phyloP scores from a whole-genome alignment of 2,113 vertebrate species.

The Lampris incognitus region DNA sequence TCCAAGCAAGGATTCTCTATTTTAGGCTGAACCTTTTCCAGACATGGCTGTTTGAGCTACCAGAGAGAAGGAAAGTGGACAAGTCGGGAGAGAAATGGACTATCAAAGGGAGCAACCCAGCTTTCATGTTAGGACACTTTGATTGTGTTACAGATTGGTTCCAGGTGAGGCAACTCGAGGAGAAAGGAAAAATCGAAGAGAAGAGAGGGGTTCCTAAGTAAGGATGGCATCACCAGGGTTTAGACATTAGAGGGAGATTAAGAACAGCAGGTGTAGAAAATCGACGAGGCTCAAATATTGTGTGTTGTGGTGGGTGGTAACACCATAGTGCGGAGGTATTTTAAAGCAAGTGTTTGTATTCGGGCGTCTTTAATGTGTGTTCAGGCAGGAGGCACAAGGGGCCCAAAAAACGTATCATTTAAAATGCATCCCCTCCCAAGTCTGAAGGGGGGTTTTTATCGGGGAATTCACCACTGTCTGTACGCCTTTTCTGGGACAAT shows the following conservation, averaged over 20 bases:
- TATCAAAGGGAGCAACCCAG: conserved; percentile 80
- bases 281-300: conserved; percentile 40
- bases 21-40: conserved; percentile 70
- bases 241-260: conserved; percentile 55
- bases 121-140: conserved; percentile 82
- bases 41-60: conserved; percentile 54
- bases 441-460: conserved; percentile 21
- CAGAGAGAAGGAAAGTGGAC: conserved; percentile 54
- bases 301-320: conserved; percentile 61
- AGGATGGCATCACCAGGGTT: conserved; percentile 61
- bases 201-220: conserved; percentile 55
- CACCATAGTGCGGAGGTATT: background rate
- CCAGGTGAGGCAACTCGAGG: conserved; percentile 78
- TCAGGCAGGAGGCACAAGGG: conserved; percentile 10
- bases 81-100: conserved; percentile 67
- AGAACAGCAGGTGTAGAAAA: conserved; percentile 66
- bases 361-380: conserved; percentile 10
- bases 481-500: background rate
- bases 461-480: conserved; percentile 34
- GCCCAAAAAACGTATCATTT: conserved; percentile 24
- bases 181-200: conserved; percentile 53
- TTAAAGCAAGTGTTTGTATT: conserved; percentile 6
- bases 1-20: conserved; percentile 65
- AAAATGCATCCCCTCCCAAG: conserved; percentile 8
- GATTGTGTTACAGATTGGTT: conserved; percentile 85